phyloP scores from a whole-genome alignment of 23 tunicate genomes.

The Pegea sp. region DNA sequence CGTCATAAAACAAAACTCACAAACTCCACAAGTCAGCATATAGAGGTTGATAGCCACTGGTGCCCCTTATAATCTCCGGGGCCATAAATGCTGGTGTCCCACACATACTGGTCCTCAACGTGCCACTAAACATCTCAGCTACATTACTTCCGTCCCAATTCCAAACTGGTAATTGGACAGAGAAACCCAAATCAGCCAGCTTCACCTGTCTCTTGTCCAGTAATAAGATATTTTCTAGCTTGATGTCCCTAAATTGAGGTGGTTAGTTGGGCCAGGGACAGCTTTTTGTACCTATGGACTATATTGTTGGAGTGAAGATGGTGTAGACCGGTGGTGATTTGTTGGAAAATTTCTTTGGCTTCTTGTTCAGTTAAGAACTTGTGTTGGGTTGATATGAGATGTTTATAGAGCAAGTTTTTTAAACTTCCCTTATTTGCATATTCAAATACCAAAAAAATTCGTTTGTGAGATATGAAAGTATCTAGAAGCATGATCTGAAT shows the following conservation, averaged over 20 bases:
- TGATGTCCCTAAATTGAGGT: conserved; percentile 2
- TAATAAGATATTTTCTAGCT: conserved; percentile 7
- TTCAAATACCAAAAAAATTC: conserved; percentile 8
- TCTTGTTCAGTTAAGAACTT: background rate
- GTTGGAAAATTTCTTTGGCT: background rate
- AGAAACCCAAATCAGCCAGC: conserved; percentile 10
- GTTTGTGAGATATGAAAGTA: conserved; percentile 5
- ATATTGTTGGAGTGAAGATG: conserved; percentile 1
- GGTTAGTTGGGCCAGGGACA: background rate
- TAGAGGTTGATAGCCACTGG: background rate
- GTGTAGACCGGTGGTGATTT: background rate
- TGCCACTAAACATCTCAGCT: background rate
- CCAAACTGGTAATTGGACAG: conserved; percentile 1
- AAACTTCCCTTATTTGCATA: conserved; percentile 3
- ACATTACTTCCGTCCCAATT: background rate
- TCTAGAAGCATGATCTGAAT: conserved; percentile 7
- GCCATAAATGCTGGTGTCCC: conserved; percentile 15
- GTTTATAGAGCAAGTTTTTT: background rate
- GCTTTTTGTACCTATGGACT: conserved; percentile 2
- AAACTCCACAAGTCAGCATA: conserved; percentile 15
- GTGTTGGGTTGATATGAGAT: background rate
- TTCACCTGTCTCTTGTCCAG: conserved; percentile 3
- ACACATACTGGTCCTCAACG: conserved; percentile 2
- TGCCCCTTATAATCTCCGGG: conserved; percentile 1
- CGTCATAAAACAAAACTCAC: conserved; percentile 2